Base-by-base conservation (phyloP, 2,113 vertebrate genomes). In the Pterophyllum scalare region DNA sequence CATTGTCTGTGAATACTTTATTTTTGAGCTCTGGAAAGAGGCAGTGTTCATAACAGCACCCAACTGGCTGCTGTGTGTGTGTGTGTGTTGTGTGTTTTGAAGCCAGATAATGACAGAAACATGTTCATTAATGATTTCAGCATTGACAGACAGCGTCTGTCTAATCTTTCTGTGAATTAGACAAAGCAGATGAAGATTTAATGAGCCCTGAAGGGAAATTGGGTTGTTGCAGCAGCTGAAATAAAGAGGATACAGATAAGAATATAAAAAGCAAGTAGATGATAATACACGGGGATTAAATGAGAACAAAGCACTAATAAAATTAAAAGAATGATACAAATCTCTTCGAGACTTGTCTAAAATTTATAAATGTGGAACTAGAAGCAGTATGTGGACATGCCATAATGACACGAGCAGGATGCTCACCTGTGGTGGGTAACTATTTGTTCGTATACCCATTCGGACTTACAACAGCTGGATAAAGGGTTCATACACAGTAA, bases 121-220 rank as follows among this genome's bases (percentile, higher is more conserved):
- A 72, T 79, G 72, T 65, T 67, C 15, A 67, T 78, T 75, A 40
- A 82, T 24, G 64, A 67, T 28, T 35, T 31, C 56, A 80, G 24
- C 38, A 10, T n/a, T 49, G 70, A 61, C 38, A 38, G 72, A 75
- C 38, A 20, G 28, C 60, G 61, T 49, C 24, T 40, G 60, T 60
- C 19, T 35, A 3, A 46, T 19, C 11, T 75, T 17, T 26, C 57
- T 61, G 59, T 60, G 62, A 83, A 75, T 56, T 24, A 81, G 59
- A 72, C 15, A 6, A 58, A 77, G 59, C 19, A 56, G 75, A 87
- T 85, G 79, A 80, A 82, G 59, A 77, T 85, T 77, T 85, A 90
- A 90, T 83, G 85, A 85, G 59, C 77, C 79, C 82, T 52, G 77
- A 56, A 77, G 72, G 83, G 56, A 81, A 78, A 87, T 22, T 38